Base-by-base conservation (phyloP, 2,888 invertebrate genomes). In the Euspilapteryx auroguttella region DNA sequence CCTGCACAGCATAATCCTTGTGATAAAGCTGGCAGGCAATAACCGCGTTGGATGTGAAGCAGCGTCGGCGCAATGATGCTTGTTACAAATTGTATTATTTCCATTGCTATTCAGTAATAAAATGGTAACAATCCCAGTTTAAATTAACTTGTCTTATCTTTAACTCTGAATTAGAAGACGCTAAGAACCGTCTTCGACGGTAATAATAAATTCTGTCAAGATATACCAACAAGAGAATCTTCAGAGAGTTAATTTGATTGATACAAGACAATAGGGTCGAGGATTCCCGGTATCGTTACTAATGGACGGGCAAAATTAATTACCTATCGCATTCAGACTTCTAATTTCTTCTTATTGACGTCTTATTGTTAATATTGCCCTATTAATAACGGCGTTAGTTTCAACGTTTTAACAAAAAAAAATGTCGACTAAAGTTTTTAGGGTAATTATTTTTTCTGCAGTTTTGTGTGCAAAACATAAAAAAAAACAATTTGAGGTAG, bases 221-320 rank as follows among this genome's bases (percentile, higher is more conserved):
- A 6, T 17, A 17, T 17, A 17, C 5, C 5, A 17, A 17, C n/a
- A n/a, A n/a, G n/a, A n/a, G n/a, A n/a, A n/a, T 34, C 33, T 32
- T 31, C 29, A 33, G 32, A 29, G 32, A 41, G 39, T 44, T 44
- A 45, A 48, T 46, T 46, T 41, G 45, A 46, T 49, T 47, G 42
- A 46, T 49, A 44, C 45, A 41, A 47, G 46, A 47, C 48, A 54
- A 53, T 32, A 49, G 46, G 47, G 39, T 37, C 33, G 37, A 43
- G 43, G 43, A 41, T 41, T 43, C 34, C 32, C 37, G 40, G 38
- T 37, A 37, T 31, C 39, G 32, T 32, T 36, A 30, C 40, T 48
- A 49, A 51, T 44, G 47, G 48, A 47, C 44, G 42, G 37, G 34
- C 45, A 40, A 47, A 49, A 51, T 47, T 45, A 50, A 50, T 47